Evolutionary conservation across 1,140 invertebrate genomes (phyloP), one percentile per base, ranked within the genome.

Genomic region (Drosophila setifemur): DNA sequence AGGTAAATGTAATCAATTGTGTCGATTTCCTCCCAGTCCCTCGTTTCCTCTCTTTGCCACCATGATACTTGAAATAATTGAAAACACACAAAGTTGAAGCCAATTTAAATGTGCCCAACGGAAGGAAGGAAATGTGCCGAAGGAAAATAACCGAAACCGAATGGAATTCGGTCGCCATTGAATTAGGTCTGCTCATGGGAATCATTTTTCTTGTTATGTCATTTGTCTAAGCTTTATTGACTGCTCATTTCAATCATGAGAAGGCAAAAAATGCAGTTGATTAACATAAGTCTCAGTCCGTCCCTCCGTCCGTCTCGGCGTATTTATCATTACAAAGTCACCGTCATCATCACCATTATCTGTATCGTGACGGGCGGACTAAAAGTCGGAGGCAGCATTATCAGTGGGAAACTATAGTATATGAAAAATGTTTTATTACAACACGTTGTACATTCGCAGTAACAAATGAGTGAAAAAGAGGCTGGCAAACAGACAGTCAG

Each of bases 401-500:
- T n/a, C n/a, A n/a, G n/a, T n/a, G n/a, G n/a, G n/a, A n/a, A n/a
- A n/a, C n/a, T n/a, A 47, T 79, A 74, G 81, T 86, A 79, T 79
- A 85, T 72, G 70, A 74, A 78, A 74, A 85, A 83, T 85, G 70
- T 48, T 83, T 85, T 83, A 85, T 75, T 86, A 75, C 81, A 57
- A 49, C 55, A 64, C 66, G 69, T 50, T 70, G 78, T 70, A 66
- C 73, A 66, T 73, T 83, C 73, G 47, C 64, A 61, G 50, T 58
- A 74, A 71, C 79, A 83, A 83, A 83, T 83, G 79, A 73, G 14
- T 64, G 82, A 69, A 72, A 76, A 67, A 39, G 52, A 55, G 71
- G 44, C 57, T 64, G 82, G 48, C 82, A 76, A 76, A 82, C 78
- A 76, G 47, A 73, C 67, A 73, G 44, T 29, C 68, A 61, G 28